Conservation (phyloP, 2,113 vertebrate species). For the Engraulis encrasicolus region DNA sequence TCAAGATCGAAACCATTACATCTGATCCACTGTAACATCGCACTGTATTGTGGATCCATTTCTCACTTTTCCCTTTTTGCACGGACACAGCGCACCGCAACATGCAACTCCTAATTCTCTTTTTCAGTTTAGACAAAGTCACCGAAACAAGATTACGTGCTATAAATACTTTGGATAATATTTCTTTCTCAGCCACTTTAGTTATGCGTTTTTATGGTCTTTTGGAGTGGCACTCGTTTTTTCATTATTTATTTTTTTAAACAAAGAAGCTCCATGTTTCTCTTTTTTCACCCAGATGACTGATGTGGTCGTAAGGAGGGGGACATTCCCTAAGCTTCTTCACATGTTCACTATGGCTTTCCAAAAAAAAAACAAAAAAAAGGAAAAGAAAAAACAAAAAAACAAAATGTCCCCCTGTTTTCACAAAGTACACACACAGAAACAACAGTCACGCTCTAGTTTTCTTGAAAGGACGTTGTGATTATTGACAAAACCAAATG, state of each 20-base stretch:
- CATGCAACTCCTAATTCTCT: constrained; percentile 49
- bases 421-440: constrained; percentile 43
- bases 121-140: constrained; percentile 47
- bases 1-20: constrained; percentile 67
- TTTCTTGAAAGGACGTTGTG: constrained; percentile 62
- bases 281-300: constrained; percentile 43
- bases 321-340: constrained; percentile 55
- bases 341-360: constrained; percentile 52
- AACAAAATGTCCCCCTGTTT: constrained; percentile 52
- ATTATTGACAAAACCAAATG: constrained; percentile 47
- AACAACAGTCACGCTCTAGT: constrained; percentile 67
- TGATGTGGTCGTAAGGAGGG: constrained; percentile 49
- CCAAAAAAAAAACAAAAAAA: constrained; percentile 12
- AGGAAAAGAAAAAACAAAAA: no score
- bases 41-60: constrained; percentile 61
- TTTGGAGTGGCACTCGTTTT: constrained; percentile 33
- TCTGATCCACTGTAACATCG: constrained; percentile 54
- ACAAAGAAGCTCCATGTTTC: constrained; percentile 50
- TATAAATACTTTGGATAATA: constrained; percentile 69
- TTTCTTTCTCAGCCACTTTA: constrained; percentile 56
- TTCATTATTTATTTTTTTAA: no score
- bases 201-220: constrained; percentile 53
- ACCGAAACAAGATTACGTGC: constrained; percentile 68
- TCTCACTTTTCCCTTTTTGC: constrained; percentile 57
- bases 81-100: constrained; percentile 55